Evolutionary conservation across 2,888 invertebrate species (phyloP).

Genomic region (Lapara coniferarum): DNA sequence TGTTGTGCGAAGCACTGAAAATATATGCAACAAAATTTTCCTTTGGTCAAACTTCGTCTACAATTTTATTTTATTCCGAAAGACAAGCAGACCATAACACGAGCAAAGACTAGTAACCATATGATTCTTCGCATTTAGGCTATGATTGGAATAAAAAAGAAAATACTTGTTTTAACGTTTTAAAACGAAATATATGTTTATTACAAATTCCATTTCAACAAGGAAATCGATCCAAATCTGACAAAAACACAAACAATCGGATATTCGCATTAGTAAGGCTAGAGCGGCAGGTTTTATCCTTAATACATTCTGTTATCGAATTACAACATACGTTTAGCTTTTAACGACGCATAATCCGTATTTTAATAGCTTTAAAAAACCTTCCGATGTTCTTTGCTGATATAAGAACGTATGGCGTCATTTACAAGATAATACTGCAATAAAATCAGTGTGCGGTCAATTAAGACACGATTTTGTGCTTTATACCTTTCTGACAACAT

Average conservation of each 20-base stretch:
- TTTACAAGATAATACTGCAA: slow-evolving; percentile 41
- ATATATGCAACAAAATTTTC: no score
- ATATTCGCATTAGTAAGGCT: background rate
- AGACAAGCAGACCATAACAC: no score
- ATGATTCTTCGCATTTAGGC: no score
- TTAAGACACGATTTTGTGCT: slow-evolving; percentile 34
- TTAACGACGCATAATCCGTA: slow-evolving; percentile 18
- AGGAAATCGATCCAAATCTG: no score
- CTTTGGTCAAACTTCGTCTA: no score
- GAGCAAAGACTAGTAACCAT: no score
- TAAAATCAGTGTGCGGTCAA: slow-evolving; percentile 48
- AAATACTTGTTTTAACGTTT: no score
- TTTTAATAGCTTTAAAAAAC: slow-evolving; percentile 24
- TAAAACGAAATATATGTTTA: no score
- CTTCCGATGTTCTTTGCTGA: slow-evolving; percentile 39
- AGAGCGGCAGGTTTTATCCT: background rate
- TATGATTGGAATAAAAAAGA: no score
- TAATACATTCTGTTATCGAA: slow-evolving; percentile 24
- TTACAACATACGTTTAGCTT: slow-evolving; percentile 17
- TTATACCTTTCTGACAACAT: slow-evolving; percentile 26
- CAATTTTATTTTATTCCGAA: no score
- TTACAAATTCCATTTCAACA: no score
- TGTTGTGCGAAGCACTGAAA: no score
- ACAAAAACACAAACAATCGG: background rate
- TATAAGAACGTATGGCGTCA: slow-evolving; percentile 32